Conservation (phyloP, 2,888 invertebrate species). For the Leistus spinibarbis region DNA sequence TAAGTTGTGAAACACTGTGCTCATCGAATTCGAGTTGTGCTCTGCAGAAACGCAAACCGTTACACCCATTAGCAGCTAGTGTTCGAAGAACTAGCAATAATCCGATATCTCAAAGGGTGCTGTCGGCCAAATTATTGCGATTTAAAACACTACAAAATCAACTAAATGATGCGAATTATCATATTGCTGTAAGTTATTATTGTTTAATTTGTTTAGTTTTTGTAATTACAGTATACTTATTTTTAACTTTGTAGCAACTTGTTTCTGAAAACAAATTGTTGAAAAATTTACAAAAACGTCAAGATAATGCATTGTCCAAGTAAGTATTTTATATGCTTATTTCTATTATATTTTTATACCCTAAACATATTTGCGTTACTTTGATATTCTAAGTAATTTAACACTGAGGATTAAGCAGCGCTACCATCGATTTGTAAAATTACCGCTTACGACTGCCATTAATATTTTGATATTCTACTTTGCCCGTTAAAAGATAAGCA, state of each 20-base stretch:
- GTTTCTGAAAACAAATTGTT: slow-evolving; percentile 76
- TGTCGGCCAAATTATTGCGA: slow-evolving; percentile 77
- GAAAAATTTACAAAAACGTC: slow-evolving; percentile 78
- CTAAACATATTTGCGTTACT: too few relatives aligned
- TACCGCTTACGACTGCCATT: too few relatives aligned
- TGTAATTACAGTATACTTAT: neutral
- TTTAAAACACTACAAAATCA: slow-evolving; percentile 81
- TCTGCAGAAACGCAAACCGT: slow-evolving; percentile 53
- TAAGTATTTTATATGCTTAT: slow-evolving; percentile 52
- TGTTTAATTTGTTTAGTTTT: too few relatives aligned
- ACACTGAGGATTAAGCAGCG: too few relatives aligned
- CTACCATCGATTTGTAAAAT: too few relatives aligned
- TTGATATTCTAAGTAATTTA: too few relatives aligned
- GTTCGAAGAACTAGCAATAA: slow-evolving; percentile 44
- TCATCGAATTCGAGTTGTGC: slow-evolving; percentile 56
- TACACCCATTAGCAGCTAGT: slow-evolving; percentile 52
- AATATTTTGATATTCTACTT: too few relatives aligned
- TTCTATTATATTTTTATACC: too few relatives aligned
- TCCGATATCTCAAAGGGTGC: slow-evolving; percentile 65
- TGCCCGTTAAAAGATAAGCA: too few relatives aligned
- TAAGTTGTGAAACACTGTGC: slow-evolving; percentile 54
- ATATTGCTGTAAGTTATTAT: slow-evolving; percentile 66
- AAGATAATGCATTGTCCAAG: slow-evolving; percentile 77
- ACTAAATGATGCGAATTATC: slow-evolving; percentile 77
- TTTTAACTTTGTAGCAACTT: slow-evolving; percentile 61